A percentile compares a stretch with the other conserved stretches of the same genome.
These are phyloP conservation scores for Eupithecia exiguata DNA, from an alignment of 2,888 invertebrate species.

Conservation along the genomic window DNA sequence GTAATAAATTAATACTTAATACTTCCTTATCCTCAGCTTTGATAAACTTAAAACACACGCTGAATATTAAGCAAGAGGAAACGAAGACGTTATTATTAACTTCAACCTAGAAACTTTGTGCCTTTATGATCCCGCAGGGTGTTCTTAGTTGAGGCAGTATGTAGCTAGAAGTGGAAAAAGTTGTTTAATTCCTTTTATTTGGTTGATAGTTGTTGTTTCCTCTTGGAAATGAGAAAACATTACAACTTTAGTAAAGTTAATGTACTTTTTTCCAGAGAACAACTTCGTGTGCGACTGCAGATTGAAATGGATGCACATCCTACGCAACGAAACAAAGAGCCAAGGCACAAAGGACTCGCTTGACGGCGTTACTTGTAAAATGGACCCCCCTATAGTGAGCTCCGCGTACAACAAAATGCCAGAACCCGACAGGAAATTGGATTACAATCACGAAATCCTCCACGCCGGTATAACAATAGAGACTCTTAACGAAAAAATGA, in stretches of 20 bases:
- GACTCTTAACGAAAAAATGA: constrained; percentile 66
- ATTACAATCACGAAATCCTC: constrained; percentile 70
- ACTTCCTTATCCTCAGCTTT: constrained; percentile 59
- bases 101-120: constrained; percentile 72
- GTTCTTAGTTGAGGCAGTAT: constrained; percentile 58
- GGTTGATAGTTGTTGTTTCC: constrained; percentile 44
- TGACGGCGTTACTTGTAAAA: constrained; percentile 88
- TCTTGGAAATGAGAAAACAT: constrained; percentile 14
- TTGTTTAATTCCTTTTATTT: constrained; percentile 55
- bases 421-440: constrained; percentile 62
- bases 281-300: constrained; percentile 93
- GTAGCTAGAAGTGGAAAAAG: constrained; percentile 55
- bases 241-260: constrained; percentile 19
- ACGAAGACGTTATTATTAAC: constrained; percentile 68
- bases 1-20: constrained; percentile 82
- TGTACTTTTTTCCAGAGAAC: constrained; percentile 86
- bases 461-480: constrained; percentile 71
- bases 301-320: constrained; percentile 90
- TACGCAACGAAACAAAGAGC: constrained; percentile 90
- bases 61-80: constrained; percentile 74
- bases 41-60: constrained; percentile 62
- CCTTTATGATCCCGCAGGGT: constrained; percentile 72
- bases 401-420: constrained; percentile 79
- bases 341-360: constrained; percentile 86
- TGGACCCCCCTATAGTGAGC: constrained; percentile 82